Conservation (phyloP, 2,888 invertebrate species). For the Folsomia manolachei region DNA sequence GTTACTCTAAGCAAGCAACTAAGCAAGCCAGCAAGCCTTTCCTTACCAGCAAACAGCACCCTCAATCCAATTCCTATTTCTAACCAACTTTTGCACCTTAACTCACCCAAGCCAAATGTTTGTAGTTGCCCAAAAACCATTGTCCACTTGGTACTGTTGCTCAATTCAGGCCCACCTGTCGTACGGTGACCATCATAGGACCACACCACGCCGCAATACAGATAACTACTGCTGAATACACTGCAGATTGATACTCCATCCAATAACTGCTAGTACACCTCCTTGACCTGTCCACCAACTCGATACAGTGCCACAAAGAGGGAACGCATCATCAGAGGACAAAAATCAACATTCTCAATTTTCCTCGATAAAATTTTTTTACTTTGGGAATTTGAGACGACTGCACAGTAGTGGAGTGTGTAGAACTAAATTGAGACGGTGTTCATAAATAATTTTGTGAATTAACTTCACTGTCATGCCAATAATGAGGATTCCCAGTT, state of each 20-base stretch:
- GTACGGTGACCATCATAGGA: slow-evolving; percentile 11
- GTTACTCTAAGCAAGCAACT: no score
- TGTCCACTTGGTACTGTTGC: slow-evolving; percentile 19
- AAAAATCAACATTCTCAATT: neutral
- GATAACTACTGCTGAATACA: no score
- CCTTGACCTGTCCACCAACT: neutral
- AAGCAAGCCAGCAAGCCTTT: neutral
- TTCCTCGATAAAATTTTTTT: neutral
- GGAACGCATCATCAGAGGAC: neutral
- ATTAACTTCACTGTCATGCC: neutral
- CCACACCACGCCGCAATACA: neutral
- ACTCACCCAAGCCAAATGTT: neutral
- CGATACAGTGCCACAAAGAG: neutral
- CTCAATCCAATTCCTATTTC: slow-evolving; percentile 12
- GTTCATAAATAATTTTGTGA: neutral
- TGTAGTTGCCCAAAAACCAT: slow-evolving; percentile 19
- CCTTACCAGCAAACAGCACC: slow-evolving; percentile 6
- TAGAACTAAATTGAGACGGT: neutral
- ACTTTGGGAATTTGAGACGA: neutral
- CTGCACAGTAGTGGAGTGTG: neutral
- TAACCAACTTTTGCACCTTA: slow-evolving; percentile 10
- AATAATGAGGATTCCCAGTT: neutral
- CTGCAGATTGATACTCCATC: no score
- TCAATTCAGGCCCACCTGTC: slow-evolving; percentile 19
- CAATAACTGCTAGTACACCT: neutral